These are phyloP conservation scores for Ypsolopha scabrella DNA, from an alignment of 2,888 invertebrate genomes.

Conservation along the genomic window DNA sequence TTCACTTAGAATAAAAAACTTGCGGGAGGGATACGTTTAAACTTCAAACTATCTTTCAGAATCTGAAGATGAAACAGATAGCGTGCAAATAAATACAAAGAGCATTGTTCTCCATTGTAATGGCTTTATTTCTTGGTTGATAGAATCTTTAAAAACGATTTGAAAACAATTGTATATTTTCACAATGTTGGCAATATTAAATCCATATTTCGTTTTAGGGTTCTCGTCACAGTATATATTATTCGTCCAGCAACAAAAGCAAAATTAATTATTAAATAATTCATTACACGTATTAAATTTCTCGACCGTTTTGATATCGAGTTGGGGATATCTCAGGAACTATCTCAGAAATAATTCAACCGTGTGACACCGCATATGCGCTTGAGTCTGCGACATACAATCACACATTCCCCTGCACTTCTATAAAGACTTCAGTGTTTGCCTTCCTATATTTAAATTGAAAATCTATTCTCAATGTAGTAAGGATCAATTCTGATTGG, in stretches of 20 bases:
- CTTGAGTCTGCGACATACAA: slow-evolving; percentile 13
- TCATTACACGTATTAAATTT: slow-evolving; percentile 2
- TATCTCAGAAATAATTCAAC: slow-evolving; percentile 58
- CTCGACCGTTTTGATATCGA: slow-evolving; percentile 38
- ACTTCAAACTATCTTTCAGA: no score
- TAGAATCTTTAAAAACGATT: no score
- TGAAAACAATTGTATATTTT: no score
- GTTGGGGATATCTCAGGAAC: slow-evolving; percentile 48
- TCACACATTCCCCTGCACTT: slow-evolving; percentile 11
- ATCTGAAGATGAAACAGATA: no score
- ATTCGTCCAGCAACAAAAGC: background rate
- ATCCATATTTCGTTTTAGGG: background rate
- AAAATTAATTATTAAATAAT: background rate
- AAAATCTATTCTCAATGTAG: background rate
- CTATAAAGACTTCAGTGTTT: slow-evolving; percentile 1
- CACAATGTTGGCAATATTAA: no score
- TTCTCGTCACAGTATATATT: no score
- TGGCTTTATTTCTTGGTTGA: no score
- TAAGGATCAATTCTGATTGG: slow-evolving; percentile 8
- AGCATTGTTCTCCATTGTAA: no score
- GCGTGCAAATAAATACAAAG: no score
- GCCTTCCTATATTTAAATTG: background rate
- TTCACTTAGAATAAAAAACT: no score
- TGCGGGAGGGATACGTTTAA: no score
- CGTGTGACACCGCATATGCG: slow-evolving; percentile 21